phyloP scores from a whole-genome alignment of 2,888 invertebrate species.

The Dysmachus trigonus region DNA sequence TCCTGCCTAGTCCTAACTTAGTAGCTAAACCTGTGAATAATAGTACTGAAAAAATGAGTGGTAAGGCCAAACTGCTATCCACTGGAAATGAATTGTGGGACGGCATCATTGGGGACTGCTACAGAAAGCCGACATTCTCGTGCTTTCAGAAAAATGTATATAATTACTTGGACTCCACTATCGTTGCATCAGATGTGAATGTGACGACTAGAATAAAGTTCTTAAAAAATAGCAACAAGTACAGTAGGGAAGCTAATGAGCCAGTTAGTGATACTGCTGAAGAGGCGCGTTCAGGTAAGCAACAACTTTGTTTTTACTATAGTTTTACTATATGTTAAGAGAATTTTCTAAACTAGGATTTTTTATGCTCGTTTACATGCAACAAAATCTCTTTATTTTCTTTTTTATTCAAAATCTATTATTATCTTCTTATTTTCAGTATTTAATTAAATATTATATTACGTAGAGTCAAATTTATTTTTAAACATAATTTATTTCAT shows the following conservation, averaged over 20 bases:
- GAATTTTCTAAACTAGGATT: neutral
- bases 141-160: conserved; percentile 83
- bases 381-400: too few relatives aligned
- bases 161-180: conserved; percentile 74
- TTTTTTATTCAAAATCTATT: too few relatives aligned
- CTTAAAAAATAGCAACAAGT: conserved; percentile 71
- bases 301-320: neutral
- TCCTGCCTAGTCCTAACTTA: conserved; percentile 13
- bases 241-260: conserved; percentile 67
- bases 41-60: neutral
- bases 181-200: conserved; percentile 73
- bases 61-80: neutral
- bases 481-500: too few relatives aligned
- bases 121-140: conserved; percentile 71
- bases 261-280: conserved; percentile 53
- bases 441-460: too few relatives aligned
- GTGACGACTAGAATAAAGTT: conserved; percentile 73
- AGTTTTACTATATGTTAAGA: neutral
- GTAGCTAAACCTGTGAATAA: neutral
- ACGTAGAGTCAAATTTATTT: too few relatives aligned
- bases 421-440: too few relatives aligned
- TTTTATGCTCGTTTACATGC: neutral
- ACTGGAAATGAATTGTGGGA: conserved; percentile 78
- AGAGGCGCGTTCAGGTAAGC: conserved; percentile 56
- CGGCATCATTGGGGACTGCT: conserved; percentile 77